Conservation (phyloP, 2,113 vertebrate genomes). For the Myocastor coypus region DNA sequence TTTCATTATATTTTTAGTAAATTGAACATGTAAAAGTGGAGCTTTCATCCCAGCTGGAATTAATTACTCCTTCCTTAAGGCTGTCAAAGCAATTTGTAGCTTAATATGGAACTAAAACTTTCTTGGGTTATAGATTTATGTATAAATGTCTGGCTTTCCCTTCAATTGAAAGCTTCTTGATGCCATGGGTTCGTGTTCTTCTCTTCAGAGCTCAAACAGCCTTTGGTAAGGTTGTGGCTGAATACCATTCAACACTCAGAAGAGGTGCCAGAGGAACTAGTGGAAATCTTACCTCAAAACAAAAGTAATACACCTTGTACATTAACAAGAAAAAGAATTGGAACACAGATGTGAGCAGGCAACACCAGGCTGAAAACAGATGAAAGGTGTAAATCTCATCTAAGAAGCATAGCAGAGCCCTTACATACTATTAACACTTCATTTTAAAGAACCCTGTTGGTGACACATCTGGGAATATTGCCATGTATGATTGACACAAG, state of each 20-base stretch:
- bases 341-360: neutral
- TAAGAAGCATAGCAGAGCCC: neutral
- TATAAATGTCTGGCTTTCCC: neutral
- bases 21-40: constrained; percentile 37
- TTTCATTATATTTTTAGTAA: constrained; percentile 37
- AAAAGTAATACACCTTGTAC: neutral
- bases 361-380: neutral
- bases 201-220: neutral
- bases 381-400: neutral
- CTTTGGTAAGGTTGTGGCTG: neutral
- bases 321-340: neutral
- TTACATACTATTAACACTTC: neutral
- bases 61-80: constrained; percentile 46
- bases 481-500: neutral
- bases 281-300: constrained; percentile 34
- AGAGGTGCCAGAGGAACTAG: neutral
- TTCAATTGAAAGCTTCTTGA: neutral
- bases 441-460: neutral
- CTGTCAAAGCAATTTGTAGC: constrained; percentile 55
- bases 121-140: neutral
- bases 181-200: neutral
- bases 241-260: neutral
- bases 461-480: neutral
- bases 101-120: constrained; percentile 36
- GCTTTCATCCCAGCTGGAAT: constrained; percentile 59